Evolutionary conservation across 2,113 vertebrate species (phyloP), one percentile per base, ranked within the genome.

Genomic region (Mionectes macconnelli): DNA sequence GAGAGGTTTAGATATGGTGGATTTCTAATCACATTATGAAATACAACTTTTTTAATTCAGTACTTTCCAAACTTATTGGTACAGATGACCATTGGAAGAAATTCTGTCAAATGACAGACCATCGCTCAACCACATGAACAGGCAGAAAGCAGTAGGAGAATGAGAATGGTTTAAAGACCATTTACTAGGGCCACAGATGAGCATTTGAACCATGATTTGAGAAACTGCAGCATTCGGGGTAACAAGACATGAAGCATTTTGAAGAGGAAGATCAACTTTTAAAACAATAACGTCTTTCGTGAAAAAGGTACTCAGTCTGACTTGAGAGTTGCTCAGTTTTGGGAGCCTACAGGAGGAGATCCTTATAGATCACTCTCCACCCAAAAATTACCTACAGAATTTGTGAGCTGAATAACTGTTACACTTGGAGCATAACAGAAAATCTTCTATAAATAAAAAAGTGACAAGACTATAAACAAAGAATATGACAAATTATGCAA

Each of bases 261-360:
- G 24, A 92, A 88, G 22, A 42, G 33, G 14, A 78, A 57, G 35
- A 56, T 17, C 4, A 35, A 47, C 17, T 84, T 87, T 67, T 70
- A 81, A 69, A 62, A 89, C 28, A 44, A 1, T 49, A 75, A 53
- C 0, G 0, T 37, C 5, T 45, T 59, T 35, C 30, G 18, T 14
- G 11, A 50, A 68, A 73, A 85, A 45, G 3, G n/a, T 28, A 77
- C 33, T 64, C 40, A 74, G 27, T 39, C 9, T 72, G 23, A 82
- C 30, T 17, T 81, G 42, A n/a, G 63, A 60, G 25, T 9, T 72
- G 10, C 30, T 84, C 9, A 27, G 4, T 45, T 85, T 64, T 30
- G 14, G 21, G 16, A 90, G 13, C 50, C 67, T 76, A 33, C 3
- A 35, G 63, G 9, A 63, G 14, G 57, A 39, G 49, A 83, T 60